These are phyloP conservation scores for Pseudotriccus pelzelni DNA, from an alignment of 2,797 vertebrate species.

Conservation along the genomic window DNA sequence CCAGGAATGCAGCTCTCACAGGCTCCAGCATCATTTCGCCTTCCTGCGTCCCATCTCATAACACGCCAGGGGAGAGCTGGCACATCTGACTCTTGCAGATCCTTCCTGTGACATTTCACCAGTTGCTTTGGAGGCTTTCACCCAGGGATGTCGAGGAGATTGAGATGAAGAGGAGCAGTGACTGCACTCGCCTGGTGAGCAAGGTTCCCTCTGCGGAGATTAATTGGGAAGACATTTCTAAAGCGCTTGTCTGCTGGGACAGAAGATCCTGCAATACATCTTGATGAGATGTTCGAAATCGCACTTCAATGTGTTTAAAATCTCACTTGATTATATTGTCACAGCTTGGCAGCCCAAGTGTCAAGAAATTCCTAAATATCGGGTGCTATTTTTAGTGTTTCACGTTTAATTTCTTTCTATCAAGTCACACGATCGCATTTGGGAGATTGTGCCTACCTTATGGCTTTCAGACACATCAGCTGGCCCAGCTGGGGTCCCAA, in stretches of 20 bases:
- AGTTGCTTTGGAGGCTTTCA: not conserved
- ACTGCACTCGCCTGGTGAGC: not conserved
- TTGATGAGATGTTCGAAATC: conserved; percentile 1
- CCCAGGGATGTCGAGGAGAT: not conserved
- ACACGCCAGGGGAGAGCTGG: not conserved
- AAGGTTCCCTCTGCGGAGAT: not conserved
- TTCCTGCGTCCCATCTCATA: not conserved
- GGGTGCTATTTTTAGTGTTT: conserved; percentile 27
- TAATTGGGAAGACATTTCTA: not conserved
- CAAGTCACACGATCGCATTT: rapidly evolving
- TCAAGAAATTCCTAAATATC: conserved; percentile 54
- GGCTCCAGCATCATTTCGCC: not conserved
- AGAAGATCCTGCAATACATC: not conserved
- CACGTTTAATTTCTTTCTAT: not conserved
- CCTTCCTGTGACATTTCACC: not conserved
- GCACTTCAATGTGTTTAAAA: conserved; percentile 18
- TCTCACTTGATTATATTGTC: conserved; percentile 48
- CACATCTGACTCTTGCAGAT: not conserved
- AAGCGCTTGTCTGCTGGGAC: not conserved
- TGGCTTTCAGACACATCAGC: not conserved
- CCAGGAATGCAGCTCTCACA: not conserved
- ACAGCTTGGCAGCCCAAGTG: conserved; percentile 48
- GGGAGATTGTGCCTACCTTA: not conserved
- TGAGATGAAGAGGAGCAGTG: not conserved
- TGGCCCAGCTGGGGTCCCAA: not conserved